These are phyloP conservation scores for Petromus typicus DNA, from an alignment of 2,113 vertebrate genomes.

Conservation along the genomic window DNA sequence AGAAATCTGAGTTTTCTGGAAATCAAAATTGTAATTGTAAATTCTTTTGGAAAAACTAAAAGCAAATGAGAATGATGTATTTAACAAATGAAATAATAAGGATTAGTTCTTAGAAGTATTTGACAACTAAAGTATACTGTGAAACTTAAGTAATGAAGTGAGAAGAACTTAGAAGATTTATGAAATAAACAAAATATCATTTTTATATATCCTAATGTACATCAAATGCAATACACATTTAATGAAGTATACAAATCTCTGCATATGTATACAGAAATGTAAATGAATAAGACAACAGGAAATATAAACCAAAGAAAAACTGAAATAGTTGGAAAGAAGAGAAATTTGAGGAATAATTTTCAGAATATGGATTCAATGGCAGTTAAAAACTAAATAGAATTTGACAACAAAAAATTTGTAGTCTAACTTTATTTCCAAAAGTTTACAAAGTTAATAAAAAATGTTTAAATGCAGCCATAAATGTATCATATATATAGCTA, in stretches of 20 bases:
- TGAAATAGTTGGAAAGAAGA: too few relatives aligned
- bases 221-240: not conserved
- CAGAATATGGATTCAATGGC: not conserved
- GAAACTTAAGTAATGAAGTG: slow-evolving; percentile 1
- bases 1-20: not conserved
- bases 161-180: not conserved
- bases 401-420: not conserved
- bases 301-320: too few relatives aligned
- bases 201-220: not conserved
- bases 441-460: not conserved
- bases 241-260: not conserved
- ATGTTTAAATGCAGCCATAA: not conserved
- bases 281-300: too few relatives aligned
- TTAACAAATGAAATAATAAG: not conserved
- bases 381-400: not conserved
- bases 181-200: not conserved
- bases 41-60: not conserved
- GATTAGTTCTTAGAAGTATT: not conserved
- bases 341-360: not conserved
- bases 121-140: not conserved
- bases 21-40: not conserved
- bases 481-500: not conserved
- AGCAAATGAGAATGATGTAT: not conserved
- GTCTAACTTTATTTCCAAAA: not conserved
- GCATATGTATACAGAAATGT: too few relatives aligned